These are phyloP conservation scores for Artemia sinica DNA, from an alignment of 2,888 invertebrate genomes.

Conservation along the genomic window DNA sequence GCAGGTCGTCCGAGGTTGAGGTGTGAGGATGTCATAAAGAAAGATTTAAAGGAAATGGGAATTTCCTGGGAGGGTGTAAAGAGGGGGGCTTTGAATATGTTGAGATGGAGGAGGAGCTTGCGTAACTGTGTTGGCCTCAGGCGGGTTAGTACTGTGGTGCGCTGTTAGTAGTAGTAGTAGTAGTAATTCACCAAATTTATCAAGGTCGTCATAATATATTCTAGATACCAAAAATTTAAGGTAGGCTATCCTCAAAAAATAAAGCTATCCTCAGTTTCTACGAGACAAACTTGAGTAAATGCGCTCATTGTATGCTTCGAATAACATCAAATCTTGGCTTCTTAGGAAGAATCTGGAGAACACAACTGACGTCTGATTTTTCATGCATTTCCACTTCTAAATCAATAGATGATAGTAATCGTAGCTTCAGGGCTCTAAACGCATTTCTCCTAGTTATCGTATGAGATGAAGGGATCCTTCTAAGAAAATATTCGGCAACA, in stretches of 20 bases:
- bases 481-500: constrained; percentile 71
- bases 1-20: too few species aligned
- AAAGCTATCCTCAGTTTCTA: constrained; percentile 67
- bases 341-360: neutral
- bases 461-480: constrained; percentile 63
- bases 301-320: constrained; percentile 8
- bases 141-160: too few species aligned
- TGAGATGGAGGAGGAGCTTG: too few species aligned
- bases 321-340: neutral
- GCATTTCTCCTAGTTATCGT: constrained; percentile 59
- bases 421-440: constrained; percentile 34
- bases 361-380: neutral
- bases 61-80: too few species aligned
- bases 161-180: too few species aligned
- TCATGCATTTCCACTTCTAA: neutral
- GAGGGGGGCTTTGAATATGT: too few species aligned
- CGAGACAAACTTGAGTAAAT: constrained; percentile 41
- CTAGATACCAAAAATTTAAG: constrained; percentile 58
- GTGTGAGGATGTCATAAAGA: too few species aligned
- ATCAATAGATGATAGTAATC: neutral
- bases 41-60: too few species aligned
- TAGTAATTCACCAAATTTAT: neutral
- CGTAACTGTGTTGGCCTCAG: too few species aligned
- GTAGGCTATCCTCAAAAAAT: constrained; percentile 48
- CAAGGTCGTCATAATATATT: neutral